Evolutionary conservation across 2,113 vertebrate genomes (phyloP), one percentile per base, ranked within the genome.

Genomic region (Rhodinocichla rosea): DNA sequence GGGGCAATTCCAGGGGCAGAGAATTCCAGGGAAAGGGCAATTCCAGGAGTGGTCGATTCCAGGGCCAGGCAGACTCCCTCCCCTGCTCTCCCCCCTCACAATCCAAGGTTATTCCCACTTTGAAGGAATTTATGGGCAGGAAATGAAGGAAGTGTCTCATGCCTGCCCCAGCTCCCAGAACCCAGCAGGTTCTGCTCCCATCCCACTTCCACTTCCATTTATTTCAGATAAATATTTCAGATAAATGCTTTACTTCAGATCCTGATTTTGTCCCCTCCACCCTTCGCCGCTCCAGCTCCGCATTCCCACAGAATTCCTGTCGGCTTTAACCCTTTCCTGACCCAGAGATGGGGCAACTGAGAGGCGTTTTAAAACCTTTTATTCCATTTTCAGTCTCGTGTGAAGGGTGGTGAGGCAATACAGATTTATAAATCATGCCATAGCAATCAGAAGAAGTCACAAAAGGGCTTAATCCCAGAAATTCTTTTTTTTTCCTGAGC

Each of bases 221-320:
- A 57, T n/a, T n/a, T n/a, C 55, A 23, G 20, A 56, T 56, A 22
- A 56, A 56, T n/a, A 56, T 22, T n/a, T n/a, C 55, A 33, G 32
- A n/a, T 33, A 56, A n/a, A 56, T 10, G 32, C 20, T 70, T 39
- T 26, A 21, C 42, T 47, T 73, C 42, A 10, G 2, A 57, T 84
- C 65, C 27, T 4, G 11, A 30, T 52, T 82, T 42, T 37, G 30
- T 37, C 28, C 2, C n/a, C 13, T 49, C 50, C 15, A 3, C 3
- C 13, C 55, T 1, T 28, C 53, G 11, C 50, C 22, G 15, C 60
- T 20, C 39, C 23, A 19, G 57, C 57, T 7, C 50, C 2, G 18
- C 7, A 39, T 32, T 16, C 53, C 50, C 3, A 0, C n/a, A 11
- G 24, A 50, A 16, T 32, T 82, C 47, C 39, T 3, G 0, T 24